A percentile compares a stretch with the other conserved stretches of the same genome.
phyloP scores from a whole-genome alignment of 2,888 invertebrate genomes.

The Thymelicus sylvestris region DNA sequence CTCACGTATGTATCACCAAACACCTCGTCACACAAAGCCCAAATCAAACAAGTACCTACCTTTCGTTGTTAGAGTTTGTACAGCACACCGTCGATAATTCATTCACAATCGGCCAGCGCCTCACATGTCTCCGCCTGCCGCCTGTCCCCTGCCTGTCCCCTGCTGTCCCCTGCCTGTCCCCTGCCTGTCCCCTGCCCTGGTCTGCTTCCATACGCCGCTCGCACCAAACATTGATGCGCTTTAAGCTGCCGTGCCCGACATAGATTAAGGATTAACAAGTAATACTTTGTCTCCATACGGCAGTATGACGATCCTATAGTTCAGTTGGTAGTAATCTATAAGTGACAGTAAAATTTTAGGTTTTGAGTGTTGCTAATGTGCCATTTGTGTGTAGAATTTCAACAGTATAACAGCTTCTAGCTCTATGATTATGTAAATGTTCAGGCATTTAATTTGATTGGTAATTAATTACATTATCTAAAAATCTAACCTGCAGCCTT shows the following conservation, averaged over 20 bases:
- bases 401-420: no score
- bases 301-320: no score
- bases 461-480: no score
- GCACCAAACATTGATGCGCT: conserved; percentile 63
- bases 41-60: conserved; percentile 2
- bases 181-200: no score
- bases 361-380: no score
- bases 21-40: not conserved
- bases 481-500: no score
- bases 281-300: not conserved
- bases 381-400: no score
- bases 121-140: conserved; percentile 50
- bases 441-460: no score
- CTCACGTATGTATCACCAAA: no score
- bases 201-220: conserved; percentile 43
- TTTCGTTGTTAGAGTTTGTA: conserved; percentile 16
- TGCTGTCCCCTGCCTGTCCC: not conserved
- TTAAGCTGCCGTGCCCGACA: conserved; percentile 70
- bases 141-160: not conserved
- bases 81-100: conserved; percentile 39
- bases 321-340: no score
- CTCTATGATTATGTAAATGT: no score
- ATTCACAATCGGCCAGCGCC: conserved; percentile 51
- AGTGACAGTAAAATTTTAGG: no score
- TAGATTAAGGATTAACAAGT: conserved; percentile 49